A percentile compares a stretch with the other conserved stretches of the same genome.
phyloP scores from a whole-genome alignment of 2,797 vertebrate genomes.

The Sphenodon punctatus region DNA sequence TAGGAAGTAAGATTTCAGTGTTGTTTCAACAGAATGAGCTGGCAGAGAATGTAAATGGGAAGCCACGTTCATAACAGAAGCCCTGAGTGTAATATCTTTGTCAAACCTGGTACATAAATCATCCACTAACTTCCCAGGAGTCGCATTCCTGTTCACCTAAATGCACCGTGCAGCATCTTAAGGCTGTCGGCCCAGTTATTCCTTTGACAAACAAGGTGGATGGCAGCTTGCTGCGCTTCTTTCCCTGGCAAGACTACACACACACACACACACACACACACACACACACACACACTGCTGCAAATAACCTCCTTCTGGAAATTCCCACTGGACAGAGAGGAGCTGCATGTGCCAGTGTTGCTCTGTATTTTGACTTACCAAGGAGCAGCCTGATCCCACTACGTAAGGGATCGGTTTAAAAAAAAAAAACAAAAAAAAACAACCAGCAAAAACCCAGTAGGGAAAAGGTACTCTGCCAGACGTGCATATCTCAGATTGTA shows the following conservation, averaged over 20 bases:
- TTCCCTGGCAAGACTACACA: too few species aligned
- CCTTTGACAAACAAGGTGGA: not conserved
- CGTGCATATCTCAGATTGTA: too few species aligned
- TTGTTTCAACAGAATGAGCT: not conserved
- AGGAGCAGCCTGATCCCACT: rapidly evolving
- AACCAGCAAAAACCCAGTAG: too few species aligned
- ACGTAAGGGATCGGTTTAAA: too few species aligned
- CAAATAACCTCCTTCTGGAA: not conserved
- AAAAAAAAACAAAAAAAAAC: too few species aligned
- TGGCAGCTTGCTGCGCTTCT: rapidly evolving
- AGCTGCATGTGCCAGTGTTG: rapidly evolving
- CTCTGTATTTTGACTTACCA: not conserved
- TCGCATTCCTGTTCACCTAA: not conserved
- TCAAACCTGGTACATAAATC: not conserved
- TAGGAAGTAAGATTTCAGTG: not conserved
- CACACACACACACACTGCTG: not conserved
- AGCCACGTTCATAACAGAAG: not conserved
- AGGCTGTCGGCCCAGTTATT: not conserved
- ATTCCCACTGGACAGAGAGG: rapidly evolving
- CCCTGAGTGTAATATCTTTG: not conserved
- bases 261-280: rapidly evolving
- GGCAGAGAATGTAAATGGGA: not conserved
- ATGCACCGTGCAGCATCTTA: not conserved
- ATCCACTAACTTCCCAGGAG: not conserved
- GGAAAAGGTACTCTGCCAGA: too few species aligned